These are phyloP conservation scores for Eupithecia abbreviata DNA, from an alignment of 2,888 invertebrate species.

Conservation along the genomic window DNA sequence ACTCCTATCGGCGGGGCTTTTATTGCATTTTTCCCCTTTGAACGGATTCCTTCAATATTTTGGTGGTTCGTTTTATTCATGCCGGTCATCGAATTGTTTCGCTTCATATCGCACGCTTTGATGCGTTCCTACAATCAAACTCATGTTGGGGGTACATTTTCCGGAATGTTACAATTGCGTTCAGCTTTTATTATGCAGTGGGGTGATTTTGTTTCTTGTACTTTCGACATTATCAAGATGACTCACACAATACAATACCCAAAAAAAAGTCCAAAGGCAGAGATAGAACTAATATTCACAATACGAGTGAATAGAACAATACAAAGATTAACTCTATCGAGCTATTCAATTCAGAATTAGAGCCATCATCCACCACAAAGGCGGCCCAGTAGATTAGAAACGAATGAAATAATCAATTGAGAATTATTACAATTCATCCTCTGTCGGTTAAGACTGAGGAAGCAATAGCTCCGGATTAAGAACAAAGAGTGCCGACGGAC, in stretches of 20 bases:
- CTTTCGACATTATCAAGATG: neutral
- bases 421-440: constrained; percentile 82
- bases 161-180: constrained; percentile 28
- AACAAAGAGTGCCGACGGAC: constrained; percentile 77
- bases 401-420: constrained; percentile 78
- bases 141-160: constrained; percentile 43
- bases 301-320: constrained; percentile 55
- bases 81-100: constrained; percentile 81
- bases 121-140: constrained; percentile 60
- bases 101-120: constrained; percentile 72
- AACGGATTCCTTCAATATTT: constrained; percentile 84
- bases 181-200: constrained; percentile 16
- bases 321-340: constrained; percentile 62
- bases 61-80: constrained; percentile 82
- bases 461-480: constrained; percentile 74
- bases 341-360: constrained; percentile 60
- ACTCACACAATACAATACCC: neutral
- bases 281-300: constrained; percentile 16
- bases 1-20: constrained; percentile 77
- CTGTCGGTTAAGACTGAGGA: constrained; percentile 62
- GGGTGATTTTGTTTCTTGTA: neutral
- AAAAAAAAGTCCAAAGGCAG: constrained; percentile 26
- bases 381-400: constrained; percentile 68
- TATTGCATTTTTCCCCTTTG: constrained; percentile 83
- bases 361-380: constrained; percentile 64